These are phyloP conservation scores for Spodoptera exigua DNA, from an alignment of 2,888 invertebrate genomes.

Conservation along the genomic window DNA sequence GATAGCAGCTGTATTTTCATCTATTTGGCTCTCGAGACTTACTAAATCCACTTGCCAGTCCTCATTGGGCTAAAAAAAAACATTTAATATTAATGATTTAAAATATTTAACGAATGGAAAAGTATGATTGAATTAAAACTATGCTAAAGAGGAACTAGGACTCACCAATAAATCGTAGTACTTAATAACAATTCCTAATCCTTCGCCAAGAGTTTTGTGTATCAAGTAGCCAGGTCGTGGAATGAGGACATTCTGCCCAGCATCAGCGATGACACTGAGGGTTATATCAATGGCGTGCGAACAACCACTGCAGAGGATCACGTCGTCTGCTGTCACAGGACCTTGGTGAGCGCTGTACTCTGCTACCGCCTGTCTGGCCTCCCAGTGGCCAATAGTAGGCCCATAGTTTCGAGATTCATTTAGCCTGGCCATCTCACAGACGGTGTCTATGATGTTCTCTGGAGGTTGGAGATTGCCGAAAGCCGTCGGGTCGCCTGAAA, in stretches of 20 bases:
- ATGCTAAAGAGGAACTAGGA: conserved; percentile 37
- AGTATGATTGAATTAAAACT: no score
- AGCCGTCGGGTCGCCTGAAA: conserved; percentile 97
- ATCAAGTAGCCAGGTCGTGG: conserved; percentile 98
- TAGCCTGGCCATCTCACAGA: conserved; percentile 91
- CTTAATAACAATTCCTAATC: conserved; percentile 93
- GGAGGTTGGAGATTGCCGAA: conserved; percentile 97
- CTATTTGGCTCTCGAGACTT: conserved; percentile 95
- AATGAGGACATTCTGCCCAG: conserved; percentile 97
- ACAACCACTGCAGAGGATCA: conserved; percentile 97
- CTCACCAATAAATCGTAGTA: conserved; percentile 92
- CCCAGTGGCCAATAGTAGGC: conserved; percentile 93
- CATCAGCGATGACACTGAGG: conserved; percentile 95
- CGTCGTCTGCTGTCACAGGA: conserved; percentile 90
- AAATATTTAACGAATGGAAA: no score
- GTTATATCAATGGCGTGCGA: conserved; percentile 97
- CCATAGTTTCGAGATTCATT: conserved; percentile 96
- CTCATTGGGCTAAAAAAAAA: conserved; percentile 91
- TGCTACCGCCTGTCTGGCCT: conserved; percentile 95
- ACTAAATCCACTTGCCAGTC: conserved; percentile 96
- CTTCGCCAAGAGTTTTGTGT: conserved; percentile 95
- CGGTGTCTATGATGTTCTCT: conserved; percentile 93
- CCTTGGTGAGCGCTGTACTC: conserved; percentile 93
- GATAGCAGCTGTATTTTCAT: conserved; percentile 96
- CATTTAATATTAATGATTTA: no score